Percentiles rank a stretch among this genome's conserved stretches.
Evolutionary conservation across 2,797 vertebrate species (phyloP).

Genomic region (Urocyon cinereoargenteus): DNA sequence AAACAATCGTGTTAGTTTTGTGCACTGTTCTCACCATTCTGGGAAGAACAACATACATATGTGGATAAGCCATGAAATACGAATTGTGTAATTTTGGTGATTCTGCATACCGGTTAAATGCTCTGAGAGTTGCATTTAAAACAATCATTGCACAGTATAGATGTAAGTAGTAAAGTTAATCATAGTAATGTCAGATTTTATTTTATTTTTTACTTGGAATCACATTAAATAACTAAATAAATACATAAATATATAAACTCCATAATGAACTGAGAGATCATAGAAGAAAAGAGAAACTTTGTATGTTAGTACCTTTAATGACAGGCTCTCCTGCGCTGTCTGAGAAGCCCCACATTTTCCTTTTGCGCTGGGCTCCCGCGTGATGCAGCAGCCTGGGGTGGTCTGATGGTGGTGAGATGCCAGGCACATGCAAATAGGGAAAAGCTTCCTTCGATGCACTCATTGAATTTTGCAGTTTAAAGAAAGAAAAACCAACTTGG

Average conservation of each 20-base stretch:
- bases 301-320: background rate
- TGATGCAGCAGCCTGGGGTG: background rate
- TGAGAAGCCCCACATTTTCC: background rate
- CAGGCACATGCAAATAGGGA: background rate
- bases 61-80: background rate
- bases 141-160: background rate
- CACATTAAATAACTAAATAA: background rate
- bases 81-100: background rate
- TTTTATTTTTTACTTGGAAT: background rate
- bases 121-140: constrained; percentile 19
- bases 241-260: background rate
- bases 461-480: background rate
- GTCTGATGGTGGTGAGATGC: background rate
- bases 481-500: background rate
- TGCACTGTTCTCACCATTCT: background rate
- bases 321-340: background rate
- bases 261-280: background rate
- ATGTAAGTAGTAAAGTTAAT: constrained; percentile 18
- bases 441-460: background rate
- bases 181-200: background rate
- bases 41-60: background rate
- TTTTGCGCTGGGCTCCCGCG: background rate
- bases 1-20: background rate
- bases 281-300: background rate
- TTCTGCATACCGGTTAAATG: background rate